Percentiles rank a stretch among this genome's conserved stretches.
These are phyloP conservation scores for Antheraea assamensis DNA, from an alignment of 2,888 invertebrate species.

Conservation along the genomic window DNA sequence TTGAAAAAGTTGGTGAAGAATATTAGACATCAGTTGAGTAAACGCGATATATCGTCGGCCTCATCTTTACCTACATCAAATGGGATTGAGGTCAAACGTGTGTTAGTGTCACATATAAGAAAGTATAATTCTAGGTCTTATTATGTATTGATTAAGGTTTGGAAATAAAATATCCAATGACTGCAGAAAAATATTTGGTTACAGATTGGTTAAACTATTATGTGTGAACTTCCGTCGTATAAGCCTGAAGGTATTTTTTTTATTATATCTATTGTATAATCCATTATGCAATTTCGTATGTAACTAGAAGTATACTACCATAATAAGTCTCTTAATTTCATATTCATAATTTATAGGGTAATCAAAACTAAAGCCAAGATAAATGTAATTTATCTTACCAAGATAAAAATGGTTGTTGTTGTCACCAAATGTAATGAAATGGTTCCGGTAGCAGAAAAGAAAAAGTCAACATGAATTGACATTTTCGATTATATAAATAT, in stretches of 20 bases:
- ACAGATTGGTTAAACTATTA: constrained; percentile 28
- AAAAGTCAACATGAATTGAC: too few relatives aligned
- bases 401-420: too few relatives aligned
- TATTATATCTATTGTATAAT: not conserved
- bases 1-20: not conserved
- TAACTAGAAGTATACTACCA: not conserved
- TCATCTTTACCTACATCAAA: too few relatives aligned
- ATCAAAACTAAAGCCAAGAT: not conserved
- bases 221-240: constrained; percentile 35
- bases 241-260: constrained; percentile 38
- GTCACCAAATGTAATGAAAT: too few relatives aligned
- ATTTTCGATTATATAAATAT: too few relatives aligned
- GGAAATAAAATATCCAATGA: not conserved
- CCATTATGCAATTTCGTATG: not conserved
- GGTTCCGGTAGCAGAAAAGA: too few relatives aligned
- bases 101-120: too few relatives aligned
- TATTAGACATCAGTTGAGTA: not conserved
- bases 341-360: not conserved
- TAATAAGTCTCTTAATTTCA: not conserved
- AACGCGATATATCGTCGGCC: too few relatives aligned
- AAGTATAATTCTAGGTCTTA: not conserved
- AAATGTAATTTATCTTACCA: too few relatives aligned
- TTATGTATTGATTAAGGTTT: not conserved
- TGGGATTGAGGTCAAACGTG: too few relatives aligned
- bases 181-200: not conserved